Base-by-base conservation (phyloP, 2,888 invertebrate genomes). In the Ceraclea dissimilis region DNA sequence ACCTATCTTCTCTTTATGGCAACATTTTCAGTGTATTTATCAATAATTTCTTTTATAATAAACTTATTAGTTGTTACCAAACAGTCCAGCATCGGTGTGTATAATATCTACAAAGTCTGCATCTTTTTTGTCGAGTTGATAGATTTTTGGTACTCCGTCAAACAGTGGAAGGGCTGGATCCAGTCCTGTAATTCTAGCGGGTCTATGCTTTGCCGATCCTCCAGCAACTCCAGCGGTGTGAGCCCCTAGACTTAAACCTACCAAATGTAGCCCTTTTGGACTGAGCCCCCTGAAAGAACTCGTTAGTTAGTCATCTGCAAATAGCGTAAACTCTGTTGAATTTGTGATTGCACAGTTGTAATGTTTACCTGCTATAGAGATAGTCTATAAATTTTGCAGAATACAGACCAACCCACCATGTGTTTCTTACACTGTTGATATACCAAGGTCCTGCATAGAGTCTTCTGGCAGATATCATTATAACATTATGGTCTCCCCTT, bases 151-250 rank as follows among this genome's bases (percentile, higher is more conserved):
- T 51, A 81, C 73, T 34, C 78, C 76, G 33, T 72, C 73, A 69
- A 83, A 83, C 10, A 81, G 67, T 0, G 84, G 84, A 26, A 81
- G 72, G 0, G 84, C 84, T 2, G 84, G 83, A 68, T 84, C 84
- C 63, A 84, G 65, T 0, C 80, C 84, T n/a, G 83, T 84, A 54
- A 84, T 82, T 20, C 82, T 71, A 1, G 75, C 69, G 1, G 83
- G 78, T 50, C 69, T 70, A 67, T 81, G 81, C 63, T 79, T 72
- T 64, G 70, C 72, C 17, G 76, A 71, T 31, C 73, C 69, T 1
- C 83, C 84, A 0, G 82, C 79, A 1, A 84, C 81, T 1, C 85
- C 85, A 1, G 83, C 83, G 57, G 81, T 76, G 61, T 85, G 84
- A 0, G 80, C 82, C 0, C 84, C 85, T 54, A 85, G 65, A 64